Evolutionary conservation across 1,140 invertebrate genomes (phyloP), one percentile per base, ranked within the genome.

Genomic region (Drosophila asahinai): DNA sequence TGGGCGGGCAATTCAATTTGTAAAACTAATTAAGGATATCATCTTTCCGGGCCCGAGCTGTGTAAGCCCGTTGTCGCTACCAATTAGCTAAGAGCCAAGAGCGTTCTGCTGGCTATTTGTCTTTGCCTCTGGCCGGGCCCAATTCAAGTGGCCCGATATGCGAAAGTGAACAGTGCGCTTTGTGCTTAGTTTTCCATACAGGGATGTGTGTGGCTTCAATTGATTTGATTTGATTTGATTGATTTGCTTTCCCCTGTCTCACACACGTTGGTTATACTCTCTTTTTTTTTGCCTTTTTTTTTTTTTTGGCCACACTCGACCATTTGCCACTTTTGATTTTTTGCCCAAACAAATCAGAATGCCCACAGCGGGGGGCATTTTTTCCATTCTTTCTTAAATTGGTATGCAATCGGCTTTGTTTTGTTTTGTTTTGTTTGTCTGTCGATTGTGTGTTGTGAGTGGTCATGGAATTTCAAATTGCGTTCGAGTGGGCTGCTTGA

Each of bases 381-480:
- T 60, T 55, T 62, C 6, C 30, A 15, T 52, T 73, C 45, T 77
- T 57, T 60, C 62, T 65, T 54, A 62, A 72, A 80, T 86, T 70
- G 70, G 55, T 59, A 71, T 61, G 79, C 68, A 67, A 64, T 60
- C 64, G 61, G 22, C 65, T 77, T 67, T 63, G 67, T 45, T 66
- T 63, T 82, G 38, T 55, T 40, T 65, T 22, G 63, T 19, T 47
- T 54, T 30, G 68, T 25, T 22, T 54, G 66, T 66, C 57, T 33
- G 49, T 27, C 64, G 71, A 51, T 74, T 36, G 49, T 36, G 49
- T 54, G 70, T 68, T 70, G 72, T 62, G 68, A 87, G 67, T 83
- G 80, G 77, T 68, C 83, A 87, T 83, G 51, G 77, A 77, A 83
- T 77, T 83, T 76, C 48, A 75, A 82, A 87, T 86, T 86, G 80